Evolutionary conservation across 2,113 vertebrate genomes (phyloP).

Genomic region (Corythoichthys haematopterus): DNA sequence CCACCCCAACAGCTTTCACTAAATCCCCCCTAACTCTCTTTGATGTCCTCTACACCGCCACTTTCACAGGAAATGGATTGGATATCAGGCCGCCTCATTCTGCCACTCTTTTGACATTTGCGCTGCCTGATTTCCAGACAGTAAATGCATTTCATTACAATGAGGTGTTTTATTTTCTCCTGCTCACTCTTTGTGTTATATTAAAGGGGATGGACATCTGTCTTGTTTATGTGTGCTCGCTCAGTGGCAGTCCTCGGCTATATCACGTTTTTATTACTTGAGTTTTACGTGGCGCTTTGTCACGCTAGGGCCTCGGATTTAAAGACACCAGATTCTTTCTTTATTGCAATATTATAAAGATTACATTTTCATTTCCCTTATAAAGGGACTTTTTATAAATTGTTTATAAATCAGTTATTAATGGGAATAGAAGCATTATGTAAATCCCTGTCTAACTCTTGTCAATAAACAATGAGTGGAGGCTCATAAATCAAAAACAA

Average conservation of each 20-base stretch:
- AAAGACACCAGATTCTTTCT: constrained; percentile 56
- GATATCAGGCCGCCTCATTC: constrained; percentile 66
- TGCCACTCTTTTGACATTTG: constrained; percentile 63
- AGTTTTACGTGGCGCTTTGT: constrained; percentile 62
- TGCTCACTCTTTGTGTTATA: constrained; percentile 68
- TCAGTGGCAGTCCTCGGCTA: constrained; percentile 68
- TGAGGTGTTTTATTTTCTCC: constrained; percentile 65
- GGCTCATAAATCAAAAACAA: not conserved
- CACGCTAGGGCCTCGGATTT: constrained; percentile 55
- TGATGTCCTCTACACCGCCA: constrained; percentile 63
- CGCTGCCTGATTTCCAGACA: constrained; percentile 64
- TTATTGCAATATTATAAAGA: constrained; percentile 49
- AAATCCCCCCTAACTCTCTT: constrained; percentile 68
- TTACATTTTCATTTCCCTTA: not conserved
- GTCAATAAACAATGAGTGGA: constrained; percentile 1
- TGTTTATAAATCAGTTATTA: not conserved
- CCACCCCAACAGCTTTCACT: constrained; percentile 55
- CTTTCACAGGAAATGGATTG: constrained; percentile 72
- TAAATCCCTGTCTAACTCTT: not conserved
- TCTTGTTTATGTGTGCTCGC: constrained; percentile 68
- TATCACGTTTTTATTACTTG: constrained; percentile 66
- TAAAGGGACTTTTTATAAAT: not conserved
- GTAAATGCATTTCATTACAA: constrained; percentile 73
- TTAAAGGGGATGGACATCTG: constrained; percentile 67
- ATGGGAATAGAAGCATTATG: not conserved